Evolutionary conservation across 2,888 invertebrate genomes (phyloP), one percentile per base, ranked within the genome.

Genomic region (Ferrisia virgata): DNA sequence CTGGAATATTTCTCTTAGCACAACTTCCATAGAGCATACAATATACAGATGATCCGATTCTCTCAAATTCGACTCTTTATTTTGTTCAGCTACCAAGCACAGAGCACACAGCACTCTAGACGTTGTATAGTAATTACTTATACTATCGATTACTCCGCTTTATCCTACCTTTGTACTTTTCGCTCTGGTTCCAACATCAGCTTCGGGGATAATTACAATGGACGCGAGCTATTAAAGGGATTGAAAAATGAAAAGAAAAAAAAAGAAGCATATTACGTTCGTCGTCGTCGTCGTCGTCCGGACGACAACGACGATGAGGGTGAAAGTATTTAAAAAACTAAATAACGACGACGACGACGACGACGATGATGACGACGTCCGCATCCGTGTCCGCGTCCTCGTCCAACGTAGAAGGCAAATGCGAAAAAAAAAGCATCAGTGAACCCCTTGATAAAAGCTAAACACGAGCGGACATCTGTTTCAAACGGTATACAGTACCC

Each of bases 171-270:
- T 69, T 80, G n/a, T 80, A 33, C 22, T 18, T 82, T 39, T 82
- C n/a, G n/a, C n/a, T 82, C 36, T 47, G 28, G 43, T 28, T n/a
- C 58, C 39, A n/a, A 15, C 43, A 22, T 53, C 53, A n/a, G 22
- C 43, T 53, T 53, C 53, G 53, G 53, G 47, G 39, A 40, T 83
- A 83, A 83, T 83, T 83, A 83, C 83, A 83, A 83, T 72, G 83
- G 76, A 83, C 47, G 47, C 47, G 72, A 83, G 69, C 83, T 76
- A 83, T 83, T 83, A 83, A 83, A 83, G 83, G 83, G 83, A 83
- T 83, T 83, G 83, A 83, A 83, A 36, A 28, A 64, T 40, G 40
- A 64, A 64, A 28, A 64, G 13, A 76, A 72, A 76, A 64, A 64
- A 28, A 64, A 28, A 76, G 33, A 76, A 36, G 72, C 28, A 25